Base-by-base conservation (phyloP, 2,797 vertebrate species). In the Rhodeus uyekii region DNA sequence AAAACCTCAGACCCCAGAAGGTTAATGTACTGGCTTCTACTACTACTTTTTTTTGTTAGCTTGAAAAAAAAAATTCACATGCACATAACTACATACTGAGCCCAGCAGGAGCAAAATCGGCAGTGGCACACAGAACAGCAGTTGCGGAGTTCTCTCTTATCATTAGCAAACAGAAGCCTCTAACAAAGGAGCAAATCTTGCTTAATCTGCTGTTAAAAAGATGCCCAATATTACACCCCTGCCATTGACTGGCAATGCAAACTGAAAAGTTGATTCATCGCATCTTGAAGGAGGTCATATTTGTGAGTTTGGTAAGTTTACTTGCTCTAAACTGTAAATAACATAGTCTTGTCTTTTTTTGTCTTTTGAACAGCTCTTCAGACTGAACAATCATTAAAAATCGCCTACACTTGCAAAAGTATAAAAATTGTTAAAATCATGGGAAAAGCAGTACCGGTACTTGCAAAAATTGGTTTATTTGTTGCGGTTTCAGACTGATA, bases 121-220 rank as follows among this genome's bases (percentile, higher is more conserved):
- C 61, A 82, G 24, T 60, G 75, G 78, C 82, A 79, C 76, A 87
- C 85, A 72, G 77, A 71, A 76, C 42, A 50, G 38, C 32, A 85
- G 86, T 90, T 27, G 80, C 79, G 78, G n/a, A 87, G 85, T 53
- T 42, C 68, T 32, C 27, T 88, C 93, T 94, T 95, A 94, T 95
- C 93, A 87, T 87, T 84, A 4, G 71, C 86, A 87, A 91, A 91
- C 93, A 94, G 93, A 86, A 90, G 84, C 91, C 87, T 58, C 63
- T 84, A 85, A 93, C 92, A 93, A 93, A 93, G 85, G 86, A 83
- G 73, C 76, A 86, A 87, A 92, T 92, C 89, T 86, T 83, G 81
- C 84, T 90, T 93, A 93, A 95, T 94, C 93, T 93, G 88, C 90
- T 88, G 87, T 91, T 92, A 91, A 93, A 94, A 92, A 94, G 89